Conservation (phyloP, 2,113 vertebrate genomes). For the Brienomyrus brachyistius region DNA sequence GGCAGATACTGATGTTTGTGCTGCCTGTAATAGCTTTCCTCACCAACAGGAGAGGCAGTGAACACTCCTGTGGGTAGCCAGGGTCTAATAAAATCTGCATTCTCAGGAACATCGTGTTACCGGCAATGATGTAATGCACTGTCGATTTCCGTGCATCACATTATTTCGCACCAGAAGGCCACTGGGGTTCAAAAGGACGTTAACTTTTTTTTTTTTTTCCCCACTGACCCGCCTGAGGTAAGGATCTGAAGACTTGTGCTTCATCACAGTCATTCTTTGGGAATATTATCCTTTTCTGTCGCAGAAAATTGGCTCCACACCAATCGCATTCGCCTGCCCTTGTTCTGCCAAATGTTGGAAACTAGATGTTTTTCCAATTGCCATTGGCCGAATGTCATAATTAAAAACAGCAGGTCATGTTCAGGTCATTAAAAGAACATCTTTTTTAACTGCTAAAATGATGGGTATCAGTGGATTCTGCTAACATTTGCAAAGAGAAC, state of each 20-base stretch:
- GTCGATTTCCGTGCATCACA: background rate
- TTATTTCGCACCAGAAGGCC: background rate
- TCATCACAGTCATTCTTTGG: background rate
- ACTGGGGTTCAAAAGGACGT: background rate
- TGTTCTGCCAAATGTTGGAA: background rate
- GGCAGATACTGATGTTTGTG: conserved; percentile 20
- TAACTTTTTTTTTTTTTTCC: background rate
- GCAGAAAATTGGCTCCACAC: background rate
- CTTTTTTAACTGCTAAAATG: background rate
- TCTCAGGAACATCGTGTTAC: conserved; percentile 18
- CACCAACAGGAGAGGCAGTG: background rate
- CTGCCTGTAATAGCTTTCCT: conserved; percentile 15
- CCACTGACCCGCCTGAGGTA: background rate
- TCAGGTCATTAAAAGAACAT: background rate
- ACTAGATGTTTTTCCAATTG: background rate
- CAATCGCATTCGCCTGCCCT: background rate
- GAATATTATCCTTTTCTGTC: background rate
- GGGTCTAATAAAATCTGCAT: conserved; percentile 18
- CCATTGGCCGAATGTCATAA: background rate
- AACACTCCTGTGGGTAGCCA: conserved; percentile 33
- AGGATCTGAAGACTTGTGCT: background rate
- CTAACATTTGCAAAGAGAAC: background rate
- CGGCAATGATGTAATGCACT: conserved; percentile 33
- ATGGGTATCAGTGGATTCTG: background rate
- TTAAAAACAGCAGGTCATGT: background rate